These are phyloP conservation scores for Magallana nippona DNA, from an alignment of 2,888 invertebrate species.

Conservation along the genomic window DNA sequence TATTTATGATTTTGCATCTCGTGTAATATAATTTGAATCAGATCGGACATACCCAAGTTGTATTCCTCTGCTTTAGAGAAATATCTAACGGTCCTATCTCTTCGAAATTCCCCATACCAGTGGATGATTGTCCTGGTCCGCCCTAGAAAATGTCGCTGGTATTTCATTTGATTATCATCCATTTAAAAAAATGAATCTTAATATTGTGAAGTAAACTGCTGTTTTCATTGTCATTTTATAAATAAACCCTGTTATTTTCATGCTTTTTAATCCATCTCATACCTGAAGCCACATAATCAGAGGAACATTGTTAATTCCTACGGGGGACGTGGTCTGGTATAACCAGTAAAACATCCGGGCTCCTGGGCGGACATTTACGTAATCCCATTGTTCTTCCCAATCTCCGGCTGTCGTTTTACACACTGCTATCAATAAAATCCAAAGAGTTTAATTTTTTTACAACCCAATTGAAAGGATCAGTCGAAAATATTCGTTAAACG, in stretches of 20 bases:
- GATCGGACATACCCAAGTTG: constrained; percentile 86
- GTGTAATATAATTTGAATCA: no score
- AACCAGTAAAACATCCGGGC: constrained; percentile 95
- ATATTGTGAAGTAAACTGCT: not conserved
- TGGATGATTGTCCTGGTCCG: constrained; percentile 90
- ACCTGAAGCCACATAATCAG: constrained; percentile 89
- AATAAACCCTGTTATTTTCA: not conserved
- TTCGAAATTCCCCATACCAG: constrained; percentile 92
- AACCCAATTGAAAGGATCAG: no score
- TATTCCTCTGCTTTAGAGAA: constrained; percentile 85
- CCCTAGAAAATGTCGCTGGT: constrained; percentile 82
- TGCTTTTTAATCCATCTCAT: not conserved
- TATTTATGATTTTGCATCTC: not conserved
- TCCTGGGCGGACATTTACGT: constrained; percentile 86
- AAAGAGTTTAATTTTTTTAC: no score
- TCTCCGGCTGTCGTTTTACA: no score
- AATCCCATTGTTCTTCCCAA: constrained; percentile 84
- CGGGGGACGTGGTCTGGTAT: constrained; percentile 86
- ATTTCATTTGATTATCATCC: not conserved
- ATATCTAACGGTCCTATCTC: constrained; percentile 89
- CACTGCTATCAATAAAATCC: no score
- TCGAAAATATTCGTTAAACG: no score
- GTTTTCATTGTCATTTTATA: no score
- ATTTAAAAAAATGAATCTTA: not conserved
- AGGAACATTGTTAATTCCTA: constrained; percentile 85